These are phyloP conservation scores for Neoniphon sammara DNA, from an alignment of 2,797 vertebrate species.

Conservation along the genomic window DNA sequence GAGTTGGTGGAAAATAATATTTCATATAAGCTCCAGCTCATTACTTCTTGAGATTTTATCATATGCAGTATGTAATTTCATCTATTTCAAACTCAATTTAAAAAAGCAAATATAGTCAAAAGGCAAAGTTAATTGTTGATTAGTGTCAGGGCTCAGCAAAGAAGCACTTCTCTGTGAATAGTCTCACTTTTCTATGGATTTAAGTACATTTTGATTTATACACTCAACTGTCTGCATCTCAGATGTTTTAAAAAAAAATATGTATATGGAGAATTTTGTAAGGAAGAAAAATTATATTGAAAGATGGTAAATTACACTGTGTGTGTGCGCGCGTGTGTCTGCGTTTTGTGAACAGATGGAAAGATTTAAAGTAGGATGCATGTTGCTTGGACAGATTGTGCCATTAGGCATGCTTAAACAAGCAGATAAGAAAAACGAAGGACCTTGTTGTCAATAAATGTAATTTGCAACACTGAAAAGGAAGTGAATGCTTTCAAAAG, in stretches of 20 bases:
- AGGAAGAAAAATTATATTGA: conserved; percentile 62
- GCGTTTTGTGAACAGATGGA: conserved; percentile 42
- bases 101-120: conserved; percentile 38
- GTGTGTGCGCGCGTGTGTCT: conserved; percentile 29
- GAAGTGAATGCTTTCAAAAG: conserved; percentile 22
- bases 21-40: conserved; percentile 51
- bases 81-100: conserved; percentile 51
- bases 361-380: conserved; percentile 49
- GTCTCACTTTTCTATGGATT: conserved; percentile 71
- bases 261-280: conserved; percentile 63
- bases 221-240: conserved; percentile 52
- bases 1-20: conserved; percentile 57
- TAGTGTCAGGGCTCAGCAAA: conserved; percentile 40
- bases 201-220: conserved; percentile 59
- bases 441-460: conserved; percentile 60
- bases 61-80: conserved; percentile 55
- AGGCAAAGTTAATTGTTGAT: conserved; percentile 35
- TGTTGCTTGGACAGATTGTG: conserved; percentile 62
- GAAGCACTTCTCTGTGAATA: conserved; percentile 79
- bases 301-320: conserved; percentile 73
- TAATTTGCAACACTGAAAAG: conserved; percentile 52
- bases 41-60: conserved; percentile 57
- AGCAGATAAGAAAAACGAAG: conserved; percentile 57
- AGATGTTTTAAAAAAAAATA: conserved; percentile 57
- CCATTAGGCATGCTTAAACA: conserved; percentile 55